These are phyloP conservation scores for Phoxinus phoxinus DNA, from an alignment of 2,113 vertebrate genomes.

Conservation along the genomic window DNA sequence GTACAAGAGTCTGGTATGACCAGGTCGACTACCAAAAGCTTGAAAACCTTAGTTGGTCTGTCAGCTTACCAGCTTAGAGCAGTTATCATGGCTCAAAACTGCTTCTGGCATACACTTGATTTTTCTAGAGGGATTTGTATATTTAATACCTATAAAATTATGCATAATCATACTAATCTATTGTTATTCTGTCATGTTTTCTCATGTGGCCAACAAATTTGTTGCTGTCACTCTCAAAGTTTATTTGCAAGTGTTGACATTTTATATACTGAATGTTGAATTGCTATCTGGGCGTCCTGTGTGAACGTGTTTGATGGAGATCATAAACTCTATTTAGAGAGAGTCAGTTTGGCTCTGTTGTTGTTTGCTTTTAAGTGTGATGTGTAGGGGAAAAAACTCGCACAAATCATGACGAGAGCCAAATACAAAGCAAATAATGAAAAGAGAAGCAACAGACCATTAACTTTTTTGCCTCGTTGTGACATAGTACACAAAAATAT, in stretches of 20 bases:
- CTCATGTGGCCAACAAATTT: not conserved
- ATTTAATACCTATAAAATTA: not conserved
- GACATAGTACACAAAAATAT: constrained; percentile 79
- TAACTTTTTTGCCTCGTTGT: constrained; percentile 73
- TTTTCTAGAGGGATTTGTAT: not conserved
- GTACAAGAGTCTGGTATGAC: no score
- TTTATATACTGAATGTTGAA: constrained; percentile 16
- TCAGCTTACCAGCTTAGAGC: not conserved
- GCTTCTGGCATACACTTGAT: not conserved
- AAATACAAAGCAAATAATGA: constrained; percentile 35
- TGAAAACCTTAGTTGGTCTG: not conserved
- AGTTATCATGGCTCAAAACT: not conserved
- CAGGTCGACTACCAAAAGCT: not conserved
- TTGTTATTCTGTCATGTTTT: not conserved
- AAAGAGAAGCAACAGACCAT: constrained; percentile 58
- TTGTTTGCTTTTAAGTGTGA: constrained; percentile 37
- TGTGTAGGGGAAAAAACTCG: constrained; percentile 8
- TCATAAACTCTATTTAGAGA: constrained; percentile 33
- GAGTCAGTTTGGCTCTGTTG: constrained; percentile 8
- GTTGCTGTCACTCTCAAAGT: constrained; percentile 12
- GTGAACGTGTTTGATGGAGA: constrained; percentile 26
- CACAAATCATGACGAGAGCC: constrained; percentile 38
- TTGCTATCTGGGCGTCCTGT: not conserved
- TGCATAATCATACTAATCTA: not conserved
- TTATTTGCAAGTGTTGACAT: constrained; percentile 24